Base-by-base conservation (phyloP, 2,113 vertebrate species). In the Sebastes fasciatus region DNA sequence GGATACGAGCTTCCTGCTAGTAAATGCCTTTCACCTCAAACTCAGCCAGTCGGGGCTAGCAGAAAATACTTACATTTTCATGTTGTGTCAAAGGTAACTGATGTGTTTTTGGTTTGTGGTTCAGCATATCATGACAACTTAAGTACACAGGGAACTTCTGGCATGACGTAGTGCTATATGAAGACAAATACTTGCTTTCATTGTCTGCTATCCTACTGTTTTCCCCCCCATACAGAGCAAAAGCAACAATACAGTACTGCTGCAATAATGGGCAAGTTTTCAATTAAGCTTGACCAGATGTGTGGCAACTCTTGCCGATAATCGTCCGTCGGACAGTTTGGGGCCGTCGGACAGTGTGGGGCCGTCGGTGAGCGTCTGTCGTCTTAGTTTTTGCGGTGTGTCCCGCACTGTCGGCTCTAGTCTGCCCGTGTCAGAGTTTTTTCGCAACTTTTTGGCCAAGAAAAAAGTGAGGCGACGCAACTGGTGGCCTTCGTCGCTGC, bases 1-100 rank as follows among this genome's bases (percentile, higher is more conserved):
- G 77, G 58, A 82, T 43, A 23, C 9, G 5, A 70, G 60, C 79
- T 68, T 81, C 80, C 86, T 63, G 72, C 58, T 67, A 13, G 49
- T 80, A 43, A 80, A 71, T 17, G 17, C 54, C 43, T 77, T 73
- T 43, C 40, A 62, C 48, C 19, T 65, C 12, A 63, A 57, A 52
- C 21, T 68, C 46, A 45, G 60, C 1, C 0, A 21, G 10, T 12
- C 45, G 8, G 11, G 5, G 4, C 60, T 5, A 26, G 17, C 5
- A 34, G 54, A 21, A 23, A 13, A 13, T 3, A 23, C n/a, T 49
- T n/a, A 16, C 4, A 49, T 16, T 13, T 60, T n/a, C 1, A 66
- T 48, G 68, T 43, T 12, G 13, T 58, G 42, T 14, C 16, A 10
- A 13, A 45, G 11, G 10, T 7, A 16, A 63, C 6, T 21, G n/a